phyloP scores from a whole-genome alignment of 2,113 vertebrate genomes.

The Ellobius talpinus region DNA sequence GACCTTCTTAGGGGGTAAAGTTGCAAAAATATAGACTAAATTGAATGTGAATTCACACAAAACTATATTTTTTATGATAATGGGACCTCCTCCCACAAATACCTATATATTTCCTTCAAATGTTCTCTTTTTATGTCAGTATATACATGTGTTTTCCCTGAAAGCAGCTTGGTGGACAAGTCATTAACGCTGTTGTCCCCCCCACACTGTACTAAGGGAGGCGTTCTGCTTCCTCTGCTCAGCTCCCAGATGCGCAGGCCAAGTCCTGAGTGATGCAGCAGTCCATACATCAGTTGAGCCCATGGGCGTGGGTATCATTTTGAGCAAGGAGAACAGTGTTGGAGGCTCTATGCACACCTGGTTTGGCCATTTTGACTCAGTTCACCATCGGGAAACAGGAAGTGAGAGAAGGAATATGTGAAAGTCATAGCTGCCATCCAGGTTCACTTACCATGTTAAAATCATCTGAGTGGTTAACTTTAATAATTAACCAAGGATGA shows the following conservation, averaged over 20 bases:
- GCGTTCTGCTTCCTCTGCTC: not conserved
- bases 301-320: not conserved
- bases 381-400: not conserved
- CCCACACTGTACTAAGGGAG: not conserved
- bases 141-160: not conserved
- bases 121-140: not conserved
- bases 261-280: not conserved
- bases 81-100: not conserved
- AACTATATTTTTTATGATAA: not conserved
- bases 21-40: not conserved
- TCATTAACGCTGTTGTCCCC: not conserved
- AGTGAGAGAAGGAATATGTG: not conserved
- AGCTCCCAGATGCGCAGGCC: not conserved
- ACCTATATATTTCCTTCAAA: not conserved
- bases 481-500: constrained; percentile 50
- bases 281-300: not conserved
- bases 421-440: not conserved
- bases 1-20: constrained; percentile 1
- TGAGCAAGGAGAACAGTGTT: not conserved
- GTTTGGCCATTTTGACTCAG: not conserved
- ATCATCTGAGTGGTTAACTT: not conserved
- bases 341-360: not conserved
- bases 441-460: not conserved
- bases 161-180: not conserved
- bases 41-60: constrained; percentile 9